A percentile compares a stretch with the other conserved stretches of the same genome.
These are phyloP conservation scores for Theretra japonica DNA, from an alignment of 2,888 invertebrate genomes.

Conservation along the genomic window DNA sequence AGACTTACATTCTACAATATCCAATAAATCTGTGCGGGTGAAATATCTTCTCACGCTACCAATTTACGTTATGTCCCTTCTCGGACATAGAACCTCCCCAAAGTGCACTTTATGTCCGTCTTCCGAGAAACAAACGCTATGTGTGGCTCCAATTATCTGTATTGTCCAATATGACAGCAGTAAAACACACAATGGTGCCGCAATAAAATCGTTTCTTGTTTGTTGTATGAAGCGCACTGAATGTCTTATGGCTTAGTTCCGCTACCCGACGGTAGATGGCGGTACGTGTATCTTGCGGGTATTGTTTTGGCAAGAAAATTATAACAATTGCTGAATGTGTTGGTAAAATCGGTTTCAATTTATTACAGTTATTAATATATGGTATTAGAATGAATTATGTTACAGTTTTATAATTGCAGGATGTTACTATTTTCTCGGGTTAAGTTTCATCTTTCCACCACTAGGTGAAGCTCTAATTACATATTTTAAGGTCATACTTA, in stretches of 20 bases:
- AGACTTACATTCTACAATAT: not conserved
- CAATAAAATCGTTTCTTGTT: constrained; percentile 17
- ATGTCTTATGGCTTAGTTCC: constrained; percentile 32
- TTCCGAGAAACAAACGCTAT: constrained; percentile 16
- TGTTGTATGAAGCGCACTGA: constrained; percentile 28
- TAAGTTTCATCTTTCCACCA: not conserved
- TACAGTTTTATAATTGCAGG: no score
- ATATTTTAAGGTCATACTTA: not conserved
- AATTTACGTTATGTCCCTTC: not conserved
- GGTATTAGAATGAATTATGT: no score
- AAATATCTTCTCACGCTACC: not conserved
- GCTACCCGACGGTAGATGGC: constrained; percentile 56
- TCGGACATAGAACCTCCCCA: constrained; percentile 8
- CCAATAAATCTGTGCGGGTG: not conserved
- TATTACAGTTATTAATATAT: no score
- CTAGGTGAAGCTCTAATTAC: not conserved
- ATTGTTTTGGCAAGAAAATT: not conserved
- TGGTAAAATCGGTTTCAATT: no score
- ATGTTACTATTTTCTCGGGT: not conserved
- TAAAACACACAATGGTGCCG: constrained; percentile 31
- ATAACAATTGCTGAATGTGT: no score
- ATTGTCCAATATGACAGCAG: constrained; percentile 37
- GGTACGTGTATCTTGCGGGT: constrained; percentile 27
- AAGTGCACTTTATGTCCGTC: not conserved
- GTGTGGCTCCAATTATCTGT: constrained; percentile 24